Evolutionary conservation across 2,888 invertebrate species (phyloP).

Genomic region (Ormyrus thymus): DNA sequence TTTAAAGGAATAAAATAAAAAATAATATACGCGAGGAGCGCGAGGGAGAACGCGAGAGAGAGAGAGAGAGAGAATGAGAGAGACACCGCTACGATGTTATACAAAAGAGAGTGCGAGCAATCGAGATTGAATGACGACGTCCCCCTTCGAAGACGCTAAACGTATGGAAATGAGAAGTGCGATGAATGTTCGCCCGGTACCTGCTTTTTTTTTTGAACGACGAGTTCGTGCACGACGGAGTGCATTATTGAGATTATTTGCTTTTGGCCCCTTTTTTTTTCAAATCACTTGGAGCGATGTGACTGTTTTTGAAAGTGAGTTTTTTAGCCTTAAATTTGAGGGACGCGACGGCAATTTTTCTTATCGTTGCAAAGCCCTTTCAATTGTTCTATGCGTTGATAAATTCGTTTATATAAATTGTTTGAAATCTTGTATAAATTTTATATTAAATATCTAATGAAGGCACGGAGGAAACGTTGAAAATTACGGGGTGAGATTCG

Average conservation of each 20-base stretch:
- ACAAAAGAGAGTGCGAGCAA: slow-evolving; percentile 49
- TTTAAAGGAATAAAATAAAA: slow-evolving; percentile 49
- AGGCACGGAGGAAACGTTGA: no score
- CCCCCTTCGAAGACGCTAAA: not conserved
- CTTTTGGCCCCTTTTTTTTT: no score
- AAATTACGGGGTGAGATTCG: no score
- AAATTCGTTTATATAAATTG: not conserved
- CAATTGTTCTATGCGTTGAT: not conserved
- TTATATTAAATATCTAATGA: no score
- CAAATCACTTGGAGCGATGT: not conserved
- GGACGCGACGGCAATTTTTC: no score
- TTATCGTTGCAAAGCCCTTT: no score
- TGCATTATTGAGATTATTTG: not conserved
- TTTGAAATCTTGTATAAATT: no score
- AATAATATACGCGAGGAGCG: slow-evolving; percentile 32
- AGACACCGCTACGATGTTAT: slow-evolving; percentile 38
- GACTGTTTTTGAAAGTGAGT: not conserved
- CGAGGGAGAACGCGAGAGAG: slow-evolving; percentile 25
- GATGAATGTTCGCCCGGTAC: not conserved
- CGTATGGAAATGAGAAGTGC: not conserved
- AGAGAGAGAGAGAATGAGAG: slow-evolving; percentile 28
- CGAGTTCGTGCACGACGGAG: slow-evolving; percentile 46
- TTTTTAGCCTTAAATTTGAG: no score
- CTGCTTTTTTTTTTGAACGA: slow-evolving; percentile 10
- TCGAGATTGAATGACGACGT: not conserved